A percentile compares a stretch with the other conserved stretches of the same genome.
Conservation (phyloP, 2,888 invertebrate species). For the Enchytraeus crypticus region DNA sequence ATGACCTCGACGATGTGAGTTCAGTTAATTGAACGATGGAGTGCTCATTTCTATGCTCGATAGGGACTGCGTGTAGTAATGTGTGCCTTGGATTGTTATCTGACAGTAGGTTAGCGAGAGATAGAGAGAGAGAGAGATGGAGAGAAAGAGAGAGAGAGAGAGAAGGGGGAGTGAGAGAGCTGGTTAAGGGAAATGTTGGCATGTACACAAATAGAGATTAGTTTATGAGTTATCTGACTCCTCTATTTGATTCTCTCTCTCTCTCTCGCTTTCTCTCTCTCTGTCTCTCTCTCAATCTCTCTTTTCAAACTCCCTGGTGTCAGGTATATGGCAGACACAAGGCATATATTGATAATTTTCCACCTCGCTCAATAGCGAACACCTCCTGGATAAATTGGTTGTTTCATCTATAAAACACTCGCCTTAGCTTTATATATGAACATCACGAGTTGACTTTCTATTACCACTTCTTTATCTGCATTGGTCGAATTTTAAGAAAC, state of each 20-base stretch:
- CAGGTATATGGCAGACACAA: not conserved
- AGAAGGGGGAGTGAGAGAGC: not conserved
- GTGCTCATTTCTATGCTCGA: too few relatives aligned
- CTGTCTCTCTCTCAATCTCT: not conserved
- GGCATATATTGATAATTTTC: not conserved
- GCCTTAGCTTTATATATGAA: too few relatives aligned
- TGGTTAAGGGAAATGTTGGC: not conserved
- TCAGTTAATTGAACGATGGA: too few relatives aligned
- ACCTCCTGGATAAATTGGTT: too few relatives aligned
- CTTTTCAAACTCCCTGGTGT: not conserved
- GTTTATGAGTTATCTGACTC: not conserved
- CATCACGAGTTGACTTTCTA: too few relatives aligned
- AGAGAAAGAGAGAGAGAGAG: slow-evolving; percentile 13
- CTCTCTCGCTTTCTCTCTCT: not conserved
- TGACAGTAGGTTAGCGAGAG: not conserved
- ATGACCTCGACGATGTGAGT: too few relatives aligned
- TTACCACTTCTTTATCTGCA: too few relatives aligned
- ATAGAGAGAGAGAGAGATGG: slow-evolving; percentile 5
- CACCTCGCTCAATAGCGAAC: not conserved
- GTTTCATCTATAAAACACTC: too few relatives aligned
- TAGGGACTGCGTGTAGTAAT: too few relatives aligned
- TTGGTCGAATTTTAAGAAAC: too few relatives aligned
- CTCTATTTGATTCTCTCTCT: not conserved
- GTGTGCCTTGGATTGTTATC: too few relatives aligned
- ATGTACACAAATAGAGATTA: not conserved